Evolutionary conservation across 2,797 vertebrate species (phyloP), one percentile per base, ranked within the genome.

Genomic region (Calcarius lapponicus): DNA sequence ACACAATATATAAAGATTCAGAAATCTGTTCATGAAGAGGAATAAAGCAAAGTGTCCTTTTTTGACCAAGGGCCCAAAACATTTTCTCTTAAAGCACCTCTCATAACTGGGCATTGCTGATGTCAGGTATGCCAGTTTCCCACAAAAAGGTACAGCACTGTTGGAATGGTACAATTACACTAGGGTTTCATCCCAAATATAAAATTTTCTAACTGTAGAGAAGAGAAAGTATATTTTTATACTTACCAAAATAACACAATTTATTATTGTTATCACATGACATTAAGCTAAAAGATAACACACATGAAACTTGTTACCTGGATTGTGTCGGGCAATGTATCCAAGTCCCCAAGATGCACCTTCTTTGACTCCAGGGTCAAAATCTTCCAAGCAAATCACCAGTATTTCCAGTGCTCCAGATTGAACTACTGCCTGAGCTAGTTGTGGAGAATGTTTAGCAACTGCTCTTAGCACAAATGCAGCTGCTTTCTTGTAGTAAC

Each of bases 341-440:
- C 98, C 98, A 64, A 99, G 97, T 28, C 99, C 98, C 98, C 98
- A 99, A 82, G 98, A 98, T 19, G 98, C 98, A n/a, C 98, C 98
- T 98, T 99, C 99, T 97, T 99, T 99, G 89, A 99, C 99, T 95
- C 98, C 98, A 10, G 99, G 99, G 97, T 99, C 99, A 97, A 99
- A 99, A 97, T 99, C 99, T 97, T 99, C 99, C 96, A 99, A 97
- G 95, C 98, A 99, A 83, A 98, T 97, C 34, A 99, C 98, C 94
- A 99, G 98, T 2, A 98, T 98, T 17, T 99, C 98, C 85, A 99
- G 97, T 1, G 98, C 99, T 80, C 99, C 98, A 75, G 98, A 98
- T 17, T 98, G 97, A 93, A 99, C 98, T 89, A 99, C 94, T 4
- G 98, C 98, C 93, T 99, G 98, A 71, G 99, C 98, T 94, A 99